Base-by-base conservation (phyloP, 2,888 invertebrate genomes). In the Euplagia quadripunctaria region DNA sequence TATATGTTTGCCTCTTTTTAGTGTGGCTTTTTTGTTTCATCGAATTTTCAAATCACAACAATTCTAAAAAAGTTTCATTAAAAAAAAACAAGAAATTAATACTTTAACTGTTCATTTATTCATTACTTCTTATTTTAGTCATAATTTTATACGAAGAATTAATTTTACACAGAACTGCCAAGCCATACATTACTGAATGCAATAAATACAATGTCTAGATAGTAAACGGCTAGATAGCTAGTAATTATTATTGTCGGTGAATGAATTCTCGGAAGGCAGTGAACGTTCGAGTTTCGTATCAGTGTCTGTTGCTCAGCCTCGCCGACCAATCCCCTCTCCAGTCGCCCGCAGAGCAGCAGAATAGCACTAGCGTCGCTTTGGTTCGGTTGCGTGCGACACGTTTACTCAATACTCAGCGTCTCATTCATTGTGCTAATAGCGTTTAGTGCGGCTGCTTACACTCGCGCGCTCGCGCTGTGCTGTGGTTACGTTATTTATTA, bases 221-320 rank as follows among this genome's bases (percentile, higher is more conserved):
- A 88, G 88, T 79, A 85, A 82, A 90, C 90, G 90, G 87, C 88
- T 90, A 85, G 87, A 86, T 91, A 89, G 89, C 90, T 90, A 83
- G 78, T 80, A 82, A 88, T 89, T 66, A 72, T 71, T 89, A 85
- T 85, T 85, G 84, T 89, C 84, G 83, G 87, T 92, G 92, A 93
- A 94, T 93, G 92, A 91, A 89, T 93, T 94, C 94, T 91, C 75
- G 87, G 94, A 94, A 94, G 86, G 88, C 88, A 86, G 88, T 92
- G 89, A 91, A 89, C 87, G 88, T 90, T 90, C 86, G 86, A 87
- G 88, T 91, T 91, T 89, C 86, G 86, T 89, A 88, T 82, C 82
- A 75, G 84, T 86, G 61, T 86, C 81, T 85, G 84, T 83, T 85
- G 85, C 84, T 81, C 84, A 84, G 81, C 86, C 82, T 82, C 85